Evolutionary conservation across 53 echinoderm and acorn worm genomes (phyloP).

Genomic region (Arbacia lixula): DNA sequence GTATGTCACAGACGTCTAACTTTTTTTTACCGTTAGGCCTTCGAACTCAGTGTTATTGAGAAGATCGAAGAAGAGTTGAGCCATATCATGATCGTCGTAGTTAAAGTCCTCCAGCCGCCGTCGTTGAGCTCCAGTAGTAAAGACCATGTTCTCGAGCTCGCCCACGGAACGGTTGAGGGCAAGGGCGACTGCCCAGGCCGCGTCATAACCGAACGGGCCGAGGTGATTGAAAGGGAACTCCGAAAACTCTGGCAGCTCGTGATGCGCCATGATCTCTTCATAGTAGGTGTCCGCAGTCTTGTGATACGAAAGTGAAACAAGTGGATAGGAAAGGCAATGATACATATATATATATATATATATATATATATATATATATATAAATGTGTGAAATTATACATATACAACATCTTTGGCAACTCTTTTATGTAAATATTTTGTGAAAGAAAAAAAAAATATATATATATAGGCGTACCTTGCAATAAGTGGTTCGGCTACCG

Average conservation of each 20-base stretch:
- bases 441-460: too few species aligned
- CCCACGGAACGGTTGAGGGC: conserved; percentile 51
- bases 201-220: conserved; percentile 53
- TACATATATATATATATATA: background rate
- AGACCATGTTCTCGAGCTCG: conserved; percentile 18
- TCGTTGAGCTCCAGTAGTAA: conserved; percentile 7
- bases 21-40: conserved; percentile 51
- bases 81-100: conserved; percentile 59
- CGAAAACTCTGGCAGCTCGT: conserved; percentile 52
- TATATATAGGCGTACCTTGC: too few species aligned
- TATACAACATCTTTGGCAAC: too few species aligned
- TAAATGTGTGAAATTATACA: too few species aligned
- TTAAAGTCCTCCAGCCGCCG: conserved; percentile 61
- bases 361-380: too few species aligned
- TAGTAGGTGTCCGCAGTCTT: conserved; percentile 74
- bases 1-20: too few species aligned
- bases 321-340: background rate
- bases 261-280: conserved; percentile 37
- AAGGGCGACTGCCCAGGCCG: conserved; percentile 63
- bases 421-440: too few species aligned
- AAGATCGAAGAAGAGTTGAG: conserved; percentile 46
- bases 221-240: conserved; percentile 65
- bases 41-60: conserved; percentile 51
- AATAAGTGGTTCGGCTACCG: too few species aligned
- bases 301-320: too few species aligned